Base-by-base conservation (phyloP, 1,140 invertebrate genomes). In the Zaprionus gabonicus region DNA sequence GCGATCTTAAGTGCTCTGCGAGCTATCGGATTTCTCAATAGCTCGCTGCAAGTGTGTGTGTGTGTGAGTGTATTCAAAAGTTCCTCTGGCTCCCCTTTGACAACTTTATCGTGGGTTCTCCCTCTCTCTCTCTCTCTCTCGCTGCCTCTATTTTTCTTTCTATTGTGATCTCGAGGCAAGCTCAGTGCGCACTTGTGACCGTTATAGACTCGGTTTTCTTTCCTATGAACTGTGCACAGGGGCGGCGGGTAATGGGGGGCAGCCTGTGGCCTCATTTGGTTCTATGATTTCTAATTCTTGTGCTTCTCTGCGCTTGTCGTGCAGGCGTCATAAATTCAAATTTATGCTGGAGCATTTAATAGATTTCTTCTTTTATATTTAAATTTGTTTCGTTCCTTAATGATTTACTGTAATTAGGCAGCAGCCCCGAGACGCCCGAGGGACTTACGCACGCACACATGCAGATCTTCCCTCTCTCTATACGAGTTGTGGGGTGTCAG, bases 1-100 rank as follows among this genome's bases (percentile, higher is more conserved):
- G 69, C 69, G 70, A 80, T 88, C 85, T 88, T 70, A 78, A 88
- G 85, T 90, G 85, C 68, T 80, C 73, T 74, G 66, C 70, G 63
- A 73, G 76, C 85, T 88, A 88, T 88, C 85, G 81, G 85, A 90
- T 88, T 88, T 88, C 85, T 88, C 71, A 90, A 88, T 81, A 90
- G 67, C 56, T 67, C 44, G 63, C 62, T 56, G 23, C 23, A 12
- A 27, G 7, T 27, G 1, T 55, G 4, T 56, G 1, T 46, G 1
- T 74, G 9, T 67, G 13, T 53, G 7, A 62, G 34, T 36, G 34
- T 56, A 34, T 77, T 56, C 56, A 83, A 83, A 83, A 86, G 63
- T 81, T 85, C 28, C 63, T 25, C 17, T 10, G 66, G 74, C 70
- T 78, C 46, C 41, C 64, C 66, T 67, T 66, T 53, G 34, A 41